Conservation (phyloP, 2,797 vertebrate species). For the Chrysocyon brachyurus region DNA sequence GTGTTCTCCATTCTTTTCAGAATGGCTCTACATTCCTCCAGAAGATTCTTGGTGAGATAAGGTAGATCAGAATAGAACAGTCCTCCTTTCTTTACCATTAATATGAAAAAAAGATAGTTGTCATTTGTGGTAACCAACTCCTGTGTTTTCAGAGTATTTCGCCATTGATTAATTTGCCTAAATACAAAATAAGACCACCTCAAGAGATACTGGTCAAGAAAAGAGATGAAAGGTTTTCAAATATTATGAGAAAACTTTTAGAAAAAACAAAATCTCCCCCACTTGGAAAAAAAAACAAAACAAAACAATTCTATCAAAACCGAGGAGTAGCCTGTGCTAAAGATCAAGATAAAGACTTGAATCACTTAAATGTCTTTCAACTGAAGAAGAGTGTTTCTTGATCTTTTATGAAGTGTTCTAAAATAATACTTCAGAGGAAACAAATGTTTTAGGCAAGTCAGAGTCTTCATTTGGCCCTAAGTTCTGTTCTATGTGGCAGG, state of each 20-base stretch:
- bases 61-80: not conserved
- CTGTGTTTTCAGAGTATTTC: not conserved
- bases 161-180: not conserved
- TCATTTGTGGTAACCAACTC: not conserved
- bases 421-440: constrained; percentile 29
- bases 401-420: not conserved
- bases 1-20: not conserved
- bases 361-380: constrained; percentile 17
- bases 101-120: not conserved
- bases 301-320: not conserved
- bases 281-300: not conserved
- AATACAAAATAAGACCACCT: not conserved
- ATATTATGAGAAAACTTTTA: not conserved
- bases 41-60: not conserved
- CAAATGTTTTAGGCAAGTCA: not conserved
- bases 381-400: not conserved
- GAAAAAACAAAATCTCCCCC: not conserved
- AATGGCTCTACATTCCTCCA: not conserved
- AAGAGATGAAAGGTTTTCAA: not conserved
- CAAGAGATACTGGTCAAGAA: not conserved
- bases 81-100: not conserved
- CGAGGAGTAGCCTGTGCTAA: not conserved
- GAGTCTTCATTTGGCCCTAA: not conserved
- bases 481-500: not conserved
- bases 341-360: not conserved